These are phyloP conservation scores for Rotaria sp. DNA, from an alignment of 2,888 invertebrate species.

Conservation along the genomic window DNA sequence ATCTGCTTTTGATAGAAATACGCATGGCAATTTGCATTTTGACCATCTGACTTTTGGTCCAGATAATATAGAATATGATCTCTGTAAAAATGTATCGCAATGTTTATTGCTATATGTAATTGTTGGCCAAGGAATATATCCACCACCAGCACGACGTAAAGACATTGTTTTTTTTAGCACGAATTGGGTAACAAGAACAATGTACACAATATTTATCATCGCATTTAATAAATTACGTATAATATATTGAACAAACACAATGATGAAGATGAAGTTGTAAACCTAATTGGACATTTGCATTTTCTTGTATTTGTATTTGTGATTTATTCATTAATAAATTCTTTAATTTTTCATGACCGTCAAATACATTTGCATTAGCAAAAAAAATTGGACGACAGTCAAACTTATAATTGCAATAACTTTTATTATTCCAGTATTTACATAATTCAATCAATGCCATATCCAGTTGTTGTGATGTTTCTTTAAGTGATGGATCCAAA, in stretches of 20 bases:
- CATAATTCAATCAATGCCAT: background rate
- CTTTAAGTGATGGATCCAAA: background rate
- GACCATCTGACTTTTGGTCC: background rate
- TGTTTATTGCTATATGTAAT: background rate
- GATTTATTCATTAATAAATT: slow-evolving; percentile 1
- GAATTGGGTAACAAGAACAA: background rate
- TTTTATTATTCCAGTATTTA: slow-evolving; percentile 2
- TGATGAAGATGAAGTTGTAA: slow-evolving; percentile 1
- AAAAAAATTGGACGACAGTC: slow-evolving; percentile 3
- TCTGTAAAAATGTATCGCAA: slow-evolving; percentile 12
- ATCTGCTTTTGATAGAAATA: background rate
- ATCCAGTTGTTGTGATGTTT: background rate
- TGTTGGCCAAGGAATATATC: slow-evolving; percentile 1
- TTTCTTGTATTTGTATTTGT: slow-evolving; percentile 12
- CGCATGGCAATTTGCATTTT: background rate
- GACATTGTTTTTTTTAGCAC: slow-evolving; percentile 6
- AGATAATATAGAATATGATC: background rate
- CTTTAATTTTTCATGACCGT: slow-evolving; percentile 7
- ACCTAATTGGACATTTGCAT: background rate
- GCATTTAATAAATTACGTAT: slow-evolving; percentile 6
- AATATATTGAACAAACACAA: background rate
- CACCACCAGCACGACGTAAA: slow-evolving; percentile 14
- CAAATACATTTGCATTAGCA: background rate
- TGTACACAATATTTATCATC: slow-evolving; percentile 13
- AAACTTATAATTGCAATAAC: background rate